Conservation (phyloP, 2,797 vertebrate genomes). For the Carduelis carduelis region DNA sequence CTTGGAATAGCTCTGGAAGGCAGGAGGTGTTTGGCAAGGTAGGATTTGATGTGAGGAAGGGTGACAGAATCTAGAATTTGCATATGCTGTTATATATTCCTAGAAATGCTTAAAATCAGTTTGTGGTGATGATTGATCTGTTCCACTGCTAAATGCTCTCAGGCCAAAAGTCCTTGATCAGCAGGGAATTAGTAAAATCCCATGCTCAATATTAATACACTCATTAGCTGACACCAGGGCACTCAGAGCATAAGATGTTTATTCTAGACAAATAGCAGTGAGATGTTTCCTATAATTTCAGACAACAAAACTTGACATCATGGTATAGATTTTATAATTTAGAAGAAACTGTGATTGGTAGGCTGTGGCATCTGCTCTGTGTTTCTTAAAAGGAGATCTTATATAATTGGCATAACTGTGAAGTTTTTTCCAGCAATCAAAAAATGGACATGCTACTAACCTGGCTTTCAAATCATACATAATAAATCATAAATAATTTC, state of each 20-base stretch:
- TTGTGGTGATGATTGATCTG: slow-evolving; percentile 3
- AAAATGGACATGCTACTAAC: background rate
- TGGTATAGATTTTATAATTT: slow-evolving; percentile 13
- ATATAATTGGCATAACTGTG: background rate
- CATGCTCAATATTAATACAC: background rate
- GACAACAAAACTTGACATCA: slow-evolving; percentile 4
- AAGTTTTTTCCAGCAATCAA: background rate
- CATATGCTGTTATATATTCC: background rate
- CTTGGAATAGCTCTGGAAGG: background rate
- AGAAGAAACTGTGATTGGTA: background rate
- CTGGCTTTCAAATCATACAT: background rate
- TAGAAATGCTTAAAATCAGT: background rate
- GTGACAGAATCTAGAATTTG: background rate
- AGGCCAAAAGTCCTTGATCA: background rate
- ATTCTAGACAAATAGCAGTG: background rate
- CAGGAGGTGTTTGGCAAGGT: background rate
- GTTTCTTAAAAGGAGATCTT: background rate
- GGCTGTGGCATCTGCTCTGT: background rate
- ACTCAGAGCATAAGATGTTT: background rate
- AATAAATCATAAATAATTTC: background rate
- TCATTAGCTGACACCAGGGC: background rate
- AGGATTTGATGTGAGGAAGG: background rate
- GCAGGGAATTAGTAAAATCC: background rate
- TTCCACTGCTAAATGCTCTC: background rate
- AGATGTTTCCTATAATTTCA: slow-evolving; percentile 22